Conservation (phyloP, 1,140 invertebrate genomes). For the Grapholita molesta region DNA sequence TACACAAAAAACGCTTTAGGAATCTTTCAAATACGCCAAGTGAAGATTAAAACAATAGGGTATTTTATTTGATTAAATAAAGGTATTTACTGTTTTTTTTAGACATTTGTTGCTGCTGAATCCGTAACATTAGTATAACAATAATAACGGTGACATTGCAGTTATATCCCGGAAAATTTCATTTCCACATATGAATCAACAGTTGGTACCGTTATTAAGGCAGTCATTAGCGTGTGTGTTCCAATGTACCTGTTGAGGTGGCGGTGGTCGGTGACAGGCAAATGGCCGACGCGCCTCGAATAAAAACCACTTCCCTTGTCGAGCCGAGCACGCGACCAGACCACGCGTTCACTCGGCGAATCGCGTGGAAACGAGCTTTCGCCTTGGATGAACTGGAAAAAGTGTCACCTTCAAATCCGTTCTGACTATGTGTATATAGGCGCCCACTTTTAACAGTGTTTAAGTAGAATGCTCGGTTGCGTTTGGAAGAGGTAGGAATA, state of each 20-base stretch:
- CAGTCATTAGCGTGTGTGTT: slow-evolving; percentile 10
- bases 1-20: too few relatives aligned
- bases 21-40: too few relatives aligned
- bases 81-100: too few relatives aligned
- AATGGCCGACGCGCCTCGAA: slow-evolving; percentile 12
- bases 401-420: not conserved
- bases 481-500: not conserved
- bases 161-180: slow-evolving; percentile 2
- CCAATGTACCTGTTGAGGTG: slow-evolving; percentile 13
- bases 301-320: slow-evolving; percentile 17
- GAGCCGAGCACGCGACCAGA: slow-evolving; percentile 24
- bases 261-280: not conserved
- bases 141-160: not conserved
- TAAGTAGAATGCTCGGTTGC: not conserved
- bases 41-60: too few relatives aligned
- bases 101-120: not conserved
- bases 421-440: not conserved
- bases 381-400: not conserved
- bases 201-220: slow-evolving; percentile 8
- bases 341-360: not conserved
- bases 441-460: not conserved
- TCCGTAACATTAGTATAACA: not conserved
- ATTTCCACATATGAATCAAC: slow-evolving; percentile 12
- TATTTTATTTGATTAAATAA: too few relatives aligned
- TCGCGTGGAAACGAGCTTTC: not conserved